These are phyloP conservation scores for Drosophila nigromelanica DNA, from an alignment of 1,140 invertebrate species.

Conservation along the genomic window DNA sequence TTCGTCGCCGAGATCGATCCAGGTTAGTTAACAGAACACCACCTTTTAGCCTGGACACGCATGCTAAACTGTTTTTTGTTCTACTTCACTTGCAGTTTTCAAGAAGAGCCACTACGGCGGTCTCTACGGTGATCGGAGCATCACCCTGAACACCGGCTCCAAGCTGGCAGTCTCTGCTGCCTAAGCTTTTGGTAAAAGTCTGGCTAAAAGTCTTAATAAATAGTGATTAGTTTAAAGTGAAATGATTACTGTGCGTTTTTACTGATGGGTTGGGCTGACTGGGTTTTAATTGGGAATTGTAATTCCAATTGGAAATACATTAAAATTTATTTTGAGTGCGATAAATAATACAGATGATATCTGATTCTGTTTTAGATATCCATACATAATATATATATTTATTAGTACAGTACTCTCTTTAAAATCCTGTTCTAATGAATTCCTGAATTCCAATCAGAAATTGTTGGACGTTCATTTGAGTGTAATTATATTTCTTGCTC, in stretches of 20 bases:
- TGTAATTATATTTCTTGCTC: too few relatives aligned
- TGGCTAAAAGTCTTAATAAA: slow-evolving; percentile 66
- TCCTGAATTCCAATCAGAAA: too few relatives aligned
- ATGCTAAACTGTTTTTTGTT: slow-evolving; percentile 14
- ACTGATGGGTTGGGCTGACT: neutral
- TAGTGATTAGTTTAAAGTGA: slow-evolving; percentile 71
- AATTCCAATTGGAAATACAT: too few relatives aligned
- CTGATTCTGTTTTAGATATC: neutral
- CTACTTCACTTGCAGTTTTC: slow-evolving; percentile 49
- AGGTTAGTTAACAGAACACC: slow-evolving; percentile 46
- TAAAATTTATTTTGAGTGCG: too few relatives aligned
- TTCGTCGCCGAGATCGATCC: slow-evolving; percentile 79
- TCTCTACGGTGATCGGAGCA: slow-evolving; percentile 50
- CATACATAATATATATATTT: too few relatives aligned
- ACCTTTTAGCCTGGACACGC: neutral
- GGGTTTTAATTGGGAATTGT: neutral
- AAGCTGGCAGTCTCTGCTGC: slow-evolving; percentile 57
- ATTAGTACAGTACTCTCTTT: too few relatives aligned
- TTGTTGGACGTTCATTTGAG: too few relatives aligned
- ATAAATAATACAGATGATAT: too few relatives aligned
- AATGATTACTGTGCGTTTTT: slow-evolving; percentile 4
- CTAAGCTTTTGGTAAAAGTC: slow-evolving; percentile 37
- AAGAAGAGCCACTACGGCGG: slow-evolving; percentile 64
- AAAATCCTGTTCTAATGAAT: too few relatives aligned
- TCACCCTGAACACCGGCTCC: slow-evolving; percentile 53